Evolutionary conservation across 2,888 invertebrate genomes (phyloP).

Genomic region (Xylota sylvarum): DNA sequence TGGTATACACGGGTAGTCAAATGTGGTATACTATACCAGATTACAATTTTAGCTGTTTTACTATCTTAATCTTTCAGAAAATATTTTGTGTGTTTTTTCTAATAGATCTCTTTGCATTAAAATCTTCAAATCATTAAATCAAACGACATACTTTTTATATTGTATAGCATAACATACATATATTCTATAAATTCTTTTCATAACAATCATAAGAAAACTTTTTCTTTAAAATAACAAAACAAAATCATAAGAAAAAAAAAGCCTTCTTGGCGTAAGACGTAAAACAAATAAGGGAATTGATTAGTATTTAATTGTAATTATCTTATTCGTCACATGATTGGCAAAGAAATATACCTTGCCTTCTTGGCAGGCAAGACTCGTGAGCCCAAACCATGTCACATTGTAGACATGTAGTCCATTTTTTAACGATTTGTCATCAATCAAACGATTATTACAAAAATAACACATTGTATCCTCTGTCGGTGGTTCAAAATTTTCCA

Average conservation of each 20-base stretch:
- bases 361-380: conserved; percentile 6
- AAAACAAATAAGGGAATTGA: too few species aligned
- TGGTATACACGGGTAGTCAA: not conserved
- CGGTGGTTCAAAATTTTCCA: not conserved
- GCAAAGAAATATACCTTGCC: too few species aligned
- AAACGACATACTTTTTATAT: too few species aligned
- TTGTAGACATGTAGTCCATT: conserved; percentile 14
- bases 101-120: not conserved
- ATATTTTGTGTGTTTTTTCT: not conserved
- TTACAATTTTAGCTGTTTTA: not conserved
- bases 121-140: not conserved
- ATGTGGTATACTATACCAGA: conserved; percentile 12
- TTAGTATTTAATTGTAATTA: too few species aligned
- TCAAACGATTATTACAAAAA: not conserved
- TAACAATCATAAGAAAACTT: too few species aligned
- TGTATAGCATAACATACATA: too few species aligned
- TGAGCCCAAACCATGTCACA: conserved; percentile 3
- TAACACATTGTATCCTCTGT: too few species aligned
- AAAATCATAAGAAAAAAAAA: not conserved
- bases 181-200: too few species aligned
- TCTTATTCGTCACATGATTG: too few species aligned
- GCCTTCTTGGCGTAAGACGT: not conserved
- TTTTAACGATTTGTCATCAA: conserved; percentile 16
- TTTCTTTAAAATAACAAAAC: not conserved
- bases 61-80: too few species aligned